Evolutionary conservation across 2,888 invertebrate species (phyloP).

Genomic region (Drosophila rubida): DNA sequence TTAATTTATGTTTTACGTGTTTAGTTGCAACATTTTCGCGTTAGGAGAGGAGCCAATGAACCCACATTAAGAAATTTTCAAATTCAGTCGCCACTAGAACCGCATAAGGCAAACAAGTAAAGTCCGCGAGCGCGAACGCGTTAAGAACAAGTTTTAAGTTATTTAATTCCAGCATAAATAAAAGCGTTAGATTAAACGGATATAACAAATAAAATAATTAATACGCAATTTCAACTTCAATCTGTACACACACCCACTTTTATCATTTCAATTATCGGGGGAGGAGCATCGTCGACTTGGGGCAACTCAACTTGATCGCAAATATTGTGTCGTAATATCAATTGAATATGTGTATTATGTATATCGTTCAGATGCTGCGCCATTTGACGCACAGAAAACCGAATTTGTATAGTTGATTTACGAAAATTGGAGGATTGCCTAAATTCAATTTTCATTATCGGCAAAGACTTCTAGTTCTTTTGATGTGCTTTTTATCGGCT

Average conservation of each 20-base stretch:
- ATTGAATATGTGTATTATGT: not conserved
- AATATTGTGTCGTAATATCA: not conserved
- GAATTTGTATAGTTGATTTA: not conserved
- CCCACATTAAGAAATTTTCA: conserved; percentile 10
- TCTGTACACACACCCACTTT: conserved; percentile 1
- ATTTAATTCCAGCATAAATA: conserved; percentile 80
- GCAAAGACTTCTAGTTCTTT: not conserved
- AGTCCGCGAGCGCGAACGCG: conserved; percentile 52
- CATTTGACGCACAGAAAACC: not conserved
- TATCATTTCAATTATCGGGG: not conserved
- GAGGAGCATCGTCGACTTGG: not conserved
- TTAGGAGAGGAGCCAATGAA: conserved; percentile 4
- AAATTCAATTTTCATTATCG: not conserved
- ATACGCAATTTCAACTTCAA: conserved; percentile 71
- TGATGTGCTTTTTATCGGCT: not conserved
- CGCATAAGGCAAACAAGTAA: conserved; percentile 43
- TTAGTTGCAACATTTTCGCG: conserved; percentile 48
- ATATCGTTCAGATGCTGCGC: not conserved
- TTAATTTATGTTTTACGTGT: conserved; percentile 65
- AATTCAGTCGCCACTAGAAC: conserved; percentile 69
- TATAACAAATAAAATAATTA: conserved; percentile 78
- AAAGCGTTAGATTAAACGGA: conserved; percentile 78
- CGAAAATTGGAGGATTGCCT: not conserved
- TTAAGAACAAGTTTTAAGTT: conserved; percentile 75
- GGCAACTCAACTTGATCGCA: not conserved